Percentiles rank a stretch among this genome's conserved stretches.
phyloP scores from a whole-genome alignment of 2,797 vertebrate genomes.

The Phoebastria nigripes region DNA sequence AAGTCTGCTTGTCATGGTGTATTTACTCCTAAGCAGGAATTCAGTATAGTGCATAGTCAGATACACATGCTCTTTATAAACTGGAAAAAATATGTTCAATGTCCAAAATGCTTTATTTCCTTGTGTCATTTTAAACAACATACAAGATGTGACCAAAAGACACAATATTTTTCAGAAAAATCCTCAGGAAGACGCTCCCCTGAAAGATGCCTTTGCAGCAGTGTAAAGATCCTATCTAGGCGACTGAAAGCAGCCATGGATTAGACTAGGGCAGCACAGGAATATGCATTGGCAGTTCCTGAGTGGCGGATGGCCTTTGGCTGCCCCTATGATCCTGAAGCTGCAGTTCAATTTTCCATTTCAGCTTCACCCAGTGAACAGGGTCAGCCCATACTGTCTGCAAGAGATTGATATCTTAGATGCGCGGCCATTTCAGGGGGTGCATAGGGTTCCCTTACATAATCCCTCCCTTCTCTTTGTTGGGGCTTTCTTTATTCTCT shows the following conservation, averaged over 20 bases:
- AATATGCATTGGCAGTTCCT: background rate
- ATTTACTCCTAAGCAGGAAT: background rate
- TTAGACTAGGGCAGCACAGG: background rate
- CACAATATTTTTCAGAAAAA: background rate
- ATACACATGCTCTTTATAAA: background rate
- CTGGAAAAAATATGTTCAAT: background rate
- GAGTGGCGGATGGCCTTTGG: background rate
- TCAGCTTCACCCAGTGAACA: conserved; percentile 25
- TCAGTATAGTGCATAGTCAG: background rate
- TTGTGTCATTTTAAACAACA: background rate
- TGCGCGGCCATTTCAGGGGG: background rate
- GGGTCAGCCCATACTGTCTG: background rate
- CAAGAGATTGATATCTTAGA: background rate
- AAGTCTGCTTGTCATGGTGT: background rate
- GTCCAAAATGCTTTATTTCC: background rate
- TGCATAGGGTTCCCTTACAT: background rate
- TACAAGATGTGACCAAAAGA: background rate
- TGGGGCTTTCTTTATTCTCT: background rate
- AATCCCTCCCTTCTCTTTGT: background rate
- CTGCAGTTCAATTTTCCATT: conserved; percentile 41
- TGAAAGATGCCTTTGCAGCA: background rate
- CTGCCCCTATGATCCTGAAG: background rate
- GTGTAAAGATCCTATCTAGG: background rate
- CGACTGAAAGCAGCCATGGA: background rate
- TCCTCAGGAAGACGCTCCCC: background rate